Evolutionary conservation across 2,113 vertebrate genomes (phyloP), one percentile per base, ranked within the genome.

Genomic region (Macquaria ambigua): DNA sequence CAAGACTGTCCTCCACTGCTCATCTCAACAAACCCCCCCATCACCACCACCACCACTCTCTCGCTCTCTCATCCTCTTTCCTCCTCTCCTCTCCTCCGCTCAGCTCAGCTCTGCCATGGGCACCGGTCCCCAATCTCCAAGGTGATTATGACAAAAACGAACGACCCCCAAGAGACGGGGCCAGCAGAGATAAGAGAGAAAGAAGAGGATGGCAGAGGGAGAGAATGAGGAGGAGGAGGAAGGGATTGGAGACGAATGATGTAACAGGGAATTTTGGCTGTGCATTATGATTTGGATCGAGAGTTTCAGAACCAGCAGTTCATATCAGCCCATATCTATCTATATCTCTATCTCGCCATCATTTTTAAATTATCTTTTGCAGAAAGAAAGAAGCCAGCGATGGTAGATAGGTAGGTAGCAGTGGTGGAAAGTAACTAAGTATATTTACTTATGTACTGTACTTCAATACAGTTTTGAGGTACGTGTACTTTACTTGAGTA

Each of bases 111-210:
- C 93, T 90, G 91, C 90, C 91, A 92, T 93, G 92, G 93, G 94
- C 93, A 90, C 92, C 87, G 89, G 92, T 93, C 94, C 92, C 93
- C 94, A 95, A 94, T 94, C 95, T 95, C 94, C 89, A 92, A 93
- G 94, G 94, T 94, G 95, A 95, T 95, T 95, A 95, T 94, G 94
- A 94, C 90, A 93, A 90, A 95, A 95, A 94, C 56, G 85, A 94
- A 91, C 88, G 86, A 90, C 87, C 93, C 93, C 92, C 94, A 83
- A 90, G 94, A 95, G 93, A 94, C 86, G 75, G 85, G 86, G 90
- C 87, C 91, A 86, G 86, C 79, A 87, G 87, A 95, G 94, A 95
- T 94, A 94, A 93, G 90, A 89, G 77, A 92, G 90, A 89, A 85
- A 88, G 90, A 91, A 82, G 86, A 89, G 67, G 85, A 89, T 87